Evolutionary conservation across 2,888 invertebrate genomes (phyloP), one percentile per base, ranked within the genome.

Genomic region (Netelia fuscicornis): DNA sequence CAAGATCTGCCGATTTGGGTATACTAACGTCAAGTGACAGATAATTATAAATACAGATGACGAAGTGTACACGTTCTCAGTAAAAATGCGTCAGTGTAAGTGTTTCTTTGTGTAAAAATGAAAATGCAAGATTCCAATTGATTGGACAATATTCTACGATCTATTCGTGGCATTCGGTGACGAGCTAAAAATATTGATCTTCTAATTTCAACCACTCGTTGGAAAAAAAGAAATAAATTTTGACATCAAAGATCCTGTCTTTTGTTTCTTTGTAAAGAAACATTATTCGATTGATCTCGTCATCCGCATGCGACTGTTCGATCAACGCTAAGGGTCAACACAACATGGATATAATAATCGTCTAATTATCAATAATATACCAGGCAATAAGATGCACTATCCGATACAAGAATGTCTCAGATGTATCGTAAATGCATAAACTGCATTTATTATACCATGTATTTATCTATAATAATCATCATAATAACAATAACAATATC

Each of bases 381-480:
- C 92, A 92, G 90, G 92, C 92, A 92, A 79, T 82, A 44, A 88
- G 91, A 92, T 92, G 92, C 92, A 92, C 92, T 92, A 92, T 87
- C 68, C 88, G 88, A 88, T 88, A 89, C 84, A 87, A 44, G 81
- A 87, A 88, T 87, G 87, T 88, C 84, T 89, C 88, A 87, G 86
- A 84, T 86, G 87, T 68, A 74, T 84, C 81, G 68, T 70, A 65
- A 79, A 79, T 82, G 68, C 68, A 78, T 68, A 70, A 74, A 74
- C 44, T 60, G 25, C 42, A 64, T 48, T 54, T 30, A 72, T 77
- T 64, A 64, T 72, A 81, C 37, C 52, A 77, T 48, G 76, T 65
- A 75, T 52, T 75, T 68, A 67, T 68, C 65, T 64, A 81, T 11
- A 67, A 56, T 74, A 56, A 65, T 30, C 64, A 56, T 67, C 17